phyloP scores from a whole-genome alignment of 2,113 vertebrate species.

The Xenus cinereus region DNA sequence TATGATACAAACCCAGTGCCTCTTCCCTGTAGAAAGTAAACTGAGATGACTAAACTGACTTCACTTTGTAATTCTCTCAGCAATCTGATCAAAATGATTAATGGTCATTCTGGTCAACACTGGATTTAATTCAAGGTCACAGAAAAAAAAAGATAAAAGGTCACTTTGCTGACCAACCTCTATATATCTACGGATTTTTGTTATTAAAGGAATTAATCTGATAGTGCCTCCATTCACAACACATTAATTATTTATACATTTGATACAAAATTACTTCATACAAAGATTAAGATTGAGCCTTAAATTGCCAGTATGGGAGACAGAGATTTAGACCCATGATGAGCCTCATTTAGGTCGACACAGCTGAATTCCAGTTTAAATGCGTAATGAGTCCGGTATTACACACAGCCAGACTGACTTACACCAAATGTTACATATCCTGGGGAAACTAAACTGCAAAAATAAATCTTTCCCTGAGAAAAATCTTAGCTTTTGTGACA shows the following conservation, averaged over 20 bases:
- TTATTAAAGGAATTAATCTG: slow-evolving; percentile 64
- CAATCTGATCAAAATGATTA: slow-evolving; percentile 16
- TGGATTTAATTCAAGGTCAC: slow-evolving; percentile 31
- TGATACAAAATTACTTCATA: slow-evolving; percentile 17
- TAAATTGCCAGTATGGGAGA: background rate
- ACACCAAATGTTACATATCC: background rate
- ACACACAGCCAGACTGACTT: background rate
- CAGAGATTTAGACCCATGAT: background rate
- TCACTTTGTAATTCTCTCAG: background rate
- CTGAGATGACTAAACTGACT: background rate
- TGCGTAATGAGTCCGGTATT: background rate
- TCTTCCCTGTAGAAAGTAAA: background rate
- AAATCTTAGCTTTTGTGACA: slow-evolving; percentile 24
- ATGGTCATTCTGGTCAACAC: slow-evolving; percentile 27
- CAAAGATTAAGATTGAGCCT: slow-evolving; percentile 18
- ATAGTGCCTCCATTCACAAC: background rate
- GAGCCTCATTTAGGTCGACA: background rate
- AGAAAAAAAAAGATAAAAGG: slow-evolving; percentile 13
- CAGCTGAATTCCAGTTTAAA: background rate
- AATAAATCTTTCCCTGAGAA: slow-evolving; percentile 13
- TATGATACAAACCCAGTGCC: background rate
- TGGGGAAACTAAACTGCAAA: background rate
- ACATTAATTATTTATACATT: slow-evolving; percentile 65
- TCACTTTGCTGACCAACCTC: slow-evolving; percentile 8
- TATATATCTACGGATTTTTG: slow-evolving; percentile 46